These are phyloP conservation scores for Leptosomus discolor DNA, from an alignment of 2,113 vertebrate species.

Conservation along the genomic window DNA sequence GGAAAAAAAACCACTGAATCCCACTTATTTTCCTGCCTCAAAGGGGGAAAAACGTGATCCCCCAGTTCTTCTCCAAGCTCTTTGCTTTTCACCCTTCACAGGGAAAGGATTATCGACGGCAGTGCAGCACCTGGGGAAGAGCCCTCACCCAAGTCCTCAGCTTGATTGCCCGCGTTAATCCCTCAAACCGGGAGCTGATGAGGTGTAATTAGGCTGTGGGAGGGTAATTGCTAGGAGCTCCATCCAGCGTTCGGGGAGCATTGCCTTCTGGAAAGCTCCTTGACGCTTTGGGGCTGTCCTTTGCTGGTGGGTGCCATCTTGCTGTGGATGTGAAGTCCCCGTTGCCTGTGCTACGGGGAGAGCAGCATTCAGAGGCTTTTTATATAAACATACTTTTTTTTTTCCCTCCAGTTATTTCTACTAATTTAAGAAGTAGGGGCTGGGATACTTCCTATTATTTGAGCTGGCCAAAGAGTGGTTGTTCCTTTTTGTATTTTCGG, in stretches of 20 bases:
- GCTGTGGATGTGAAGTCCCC: not conserved
- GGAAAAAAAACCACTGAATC: not conserved
- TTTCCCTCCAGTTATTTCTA: not conserved
- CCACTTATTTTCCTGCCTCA: not conserved
- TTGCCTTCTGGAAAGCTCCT: not conserved
- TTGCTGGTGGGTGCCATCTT: not conserved
- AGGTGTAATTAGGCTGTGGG: not conserved
- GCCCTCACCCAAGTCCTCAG: not conserved
- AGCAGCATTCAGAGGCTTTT: not conserved
- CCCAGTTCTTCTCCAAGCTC: not conserved
- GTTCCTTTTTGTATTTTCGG: not conserved
- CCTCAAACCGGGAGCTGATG: not conserved
- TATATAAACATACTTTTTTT: too few species aligned
- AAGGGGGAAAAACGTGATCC: accelerated
- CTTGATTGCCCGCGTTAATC: not conserved
- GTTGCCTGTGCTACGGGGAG: not conserved
- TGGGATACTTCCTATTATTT: not conserved
- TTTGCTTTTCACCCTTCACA: not conserved
- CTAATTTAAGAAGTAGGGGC: not conserved
- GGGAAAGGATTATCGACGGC: not conserved
- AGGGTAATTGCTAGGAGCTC: not conserved
- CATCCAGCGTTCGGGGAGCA: not conserved
- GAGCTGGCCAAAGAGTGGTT: not conserved
- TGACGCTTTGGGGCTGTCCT: too few species aligned
- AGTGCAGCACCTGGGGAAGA: not conserved